phyloP scores from a whole-genome alignment of 2,888 invertebrate species.

The Leucozona laternaria region DNA sequence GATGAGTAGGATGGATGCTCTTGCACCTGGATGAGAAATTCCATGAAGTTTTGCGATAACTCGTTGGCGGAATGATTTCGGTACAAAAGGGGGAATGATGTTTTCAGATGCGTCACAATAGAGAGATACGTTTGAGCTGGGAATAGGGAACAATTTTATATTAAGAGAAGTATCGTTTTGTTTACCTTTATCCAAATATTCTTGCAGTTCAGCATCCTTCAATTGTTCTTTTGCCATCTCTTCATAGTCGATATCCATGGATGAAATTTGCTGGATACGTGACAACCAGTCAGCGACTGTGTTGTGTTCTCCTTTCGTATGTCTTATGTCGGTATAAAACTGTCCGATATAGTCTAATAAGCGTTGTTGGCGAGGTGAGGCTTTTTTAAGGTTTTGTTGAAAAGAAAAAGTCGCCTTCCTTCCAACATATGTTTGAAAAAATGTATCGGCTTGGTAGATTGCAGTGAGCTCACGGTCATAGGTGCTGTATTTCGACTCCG shows the following conservation, averaged over 20 bases:
- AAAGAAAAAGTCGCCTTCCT: constrained; percentile 9
- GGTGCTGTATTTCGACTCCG: neutral
- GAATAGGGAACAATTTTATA: constrained; percentile 14
- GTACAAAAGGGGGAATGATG: too few relatives aligned
- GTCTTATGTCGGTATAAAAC: neutral
- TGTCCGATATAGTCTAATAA: constrained; percentile 1
- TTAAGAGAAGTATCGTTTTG: neutral
- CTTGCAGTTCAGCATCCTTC: neutral
- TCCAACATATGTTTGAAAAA: constrained; percentile 11
- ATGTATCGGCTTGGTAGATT: neutral
- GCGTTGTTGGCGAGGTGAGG: constrained; percentile 17
- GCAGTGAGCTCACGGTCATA: too few relatives aligned
- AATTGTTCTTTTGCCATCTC: constrained; percentile 15
- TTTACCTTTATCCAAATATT: neutral
- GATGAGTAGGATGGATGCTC: too few relatives aligned
- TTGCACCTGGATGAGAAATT: too few relatives aligned
- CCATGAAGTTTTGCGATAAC: too few relatives aligned
- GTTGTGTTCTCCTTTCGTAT: too few relatives aligned
- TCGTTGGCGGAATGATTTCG: too few relatives aligned
- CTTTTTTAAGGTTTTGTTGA: constrained; percentile 2
- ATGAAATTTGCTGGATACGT: neutral
- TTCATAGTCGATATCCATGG: neutral
- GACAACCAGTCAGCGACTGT: too few relatives aligned
- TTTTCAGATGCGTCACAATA: too few relatives aligned
- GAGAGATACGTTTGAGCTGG: too few relatives aligned